phyloP scores from a whole-genome alignment of 2,113 vertebrate species.

The Stictonetta naevosa region DNA sequence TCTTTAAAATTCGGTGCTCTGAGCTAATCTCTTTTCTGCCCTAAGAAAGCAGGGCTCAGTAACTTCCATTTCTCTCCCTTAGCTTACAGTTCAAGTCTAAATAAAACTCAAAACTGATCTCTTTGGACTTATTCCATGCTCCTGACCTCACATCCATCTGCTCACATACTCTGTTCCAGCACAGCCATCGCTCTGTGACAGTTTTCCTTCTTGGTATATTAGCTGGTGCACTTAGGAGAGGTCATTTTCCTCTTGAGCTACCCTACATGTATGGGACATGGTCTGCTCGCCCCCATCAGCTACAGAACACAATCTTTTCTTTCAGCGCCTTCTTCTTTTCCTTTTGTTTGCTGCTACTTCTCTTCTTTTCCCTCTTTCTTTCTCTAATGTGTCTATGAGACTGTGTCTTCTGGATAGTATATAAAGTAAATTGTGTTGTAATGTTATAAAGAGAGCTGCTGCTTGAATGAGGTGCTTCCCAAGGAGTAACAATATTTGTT shows the following conservation, averaged over 20 bases:
- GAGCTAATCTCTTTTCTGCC: neutral
- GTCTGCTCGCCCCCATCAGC: neutral
- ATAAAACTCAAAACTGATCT: slow-evolving; percentile 9
- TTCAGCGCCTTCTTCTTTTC: neutral
- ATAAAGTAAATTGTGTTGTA: slow-evolving; percentile 26
- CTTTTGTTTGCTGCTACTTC: neutral
- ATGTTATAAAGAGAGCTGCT: slow-evolving; percentile 57
- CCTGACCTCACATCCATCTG: slow-evolving; percentile 51
- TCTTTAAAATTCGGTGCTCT: neutral
- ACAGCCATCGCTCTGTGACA: neutral
- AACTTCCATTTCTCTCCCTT: slow-evolving; percentile 6
- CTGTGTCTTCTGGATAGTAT: neutral
- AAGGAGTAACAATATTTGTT: slow-evolving; percentile 63
- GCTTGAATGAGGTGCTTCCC: slow-evolving; percentile 69
- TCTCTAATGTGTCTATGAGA: neutral
- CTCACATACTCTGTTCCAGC: slow-evolving; percentile 11
- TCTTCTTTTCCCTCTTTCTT: neutral
- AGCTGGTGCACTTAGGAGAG: neutral
- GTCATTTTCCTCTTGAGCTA: slow-evolving; percentile 1
- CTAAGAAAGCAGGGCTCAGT: neutral
- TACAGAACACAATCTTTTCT: neutral
- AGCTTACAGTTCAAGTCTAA: slow-evolving; percentile 29
- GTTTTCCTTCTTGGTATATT: neutral
- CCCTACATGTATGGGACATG: neutral
- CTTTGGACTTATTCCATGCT: slow-evolving; percentile 24